These are phyloP conservation scores for Elegia similella DNA, from an alignment of 2,888 invertebrate species.

Conservation along the genomic window DNA sequence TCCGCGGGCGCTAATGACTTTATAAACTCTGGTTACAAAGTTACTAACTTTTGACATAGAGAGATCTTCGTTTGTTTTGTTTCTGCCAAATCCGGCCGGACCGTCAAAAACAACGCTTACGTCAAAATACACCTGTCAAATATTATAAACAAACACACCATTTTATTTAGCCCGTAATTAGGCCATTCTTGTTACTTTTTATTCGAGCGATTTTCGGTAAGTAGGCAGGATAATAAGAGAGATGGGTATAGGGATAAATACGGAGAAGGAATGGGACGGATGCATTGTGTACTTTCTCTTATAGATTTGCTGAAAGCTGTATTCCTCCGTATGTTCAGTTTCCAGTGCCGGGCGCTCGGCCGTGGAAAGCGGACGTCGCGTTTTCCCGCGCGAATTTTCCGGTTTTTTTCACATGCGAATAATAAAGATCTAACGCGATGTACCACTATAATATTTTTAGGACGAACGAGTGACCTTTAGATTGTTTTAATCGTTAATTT, in stretches of 20 bases:
- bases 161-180: slow-evolving; percentile 22
- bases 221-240: slow-evolving; percentile 23
- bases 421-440: background rate
- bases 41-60: background rate
- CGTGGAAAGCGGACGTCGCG: background rate
- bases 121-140: background rate
- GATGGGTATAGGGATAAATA: background rate
- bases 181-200: slow-evolving; percentile 19
- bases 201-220: slow-evolving; percentile 15
- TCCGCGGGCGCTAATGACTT: background rate
- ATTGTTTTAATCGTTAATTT: background rate
- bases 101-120: background rate
- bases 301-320: slow-evolving; percentile 75
- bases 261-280: slow-evolving; percentile 38
- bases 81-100: background rate
- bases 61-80: background rate
- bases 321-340: slow-evolving; percentile 19
- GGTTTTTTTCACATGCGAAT: slow-evolving; percentile 9
- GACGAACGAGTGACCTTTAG: slow-evolving; percentile 12
- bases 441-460: slow-evolving; percentile 7
- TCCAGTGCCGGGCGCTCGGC: slow-evolving; percentile 10
- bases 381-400: slow-evolving; percentile 10
- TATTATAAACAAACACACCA: slow-evolving; percentile 16
- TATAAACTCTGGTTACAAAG: background rate
- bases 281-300: slow-evolving; percentile 62